Base-by-base conservation (phyloP, 2,797 vertebrate species). In the Rhyacichthys aspro region DNA sequence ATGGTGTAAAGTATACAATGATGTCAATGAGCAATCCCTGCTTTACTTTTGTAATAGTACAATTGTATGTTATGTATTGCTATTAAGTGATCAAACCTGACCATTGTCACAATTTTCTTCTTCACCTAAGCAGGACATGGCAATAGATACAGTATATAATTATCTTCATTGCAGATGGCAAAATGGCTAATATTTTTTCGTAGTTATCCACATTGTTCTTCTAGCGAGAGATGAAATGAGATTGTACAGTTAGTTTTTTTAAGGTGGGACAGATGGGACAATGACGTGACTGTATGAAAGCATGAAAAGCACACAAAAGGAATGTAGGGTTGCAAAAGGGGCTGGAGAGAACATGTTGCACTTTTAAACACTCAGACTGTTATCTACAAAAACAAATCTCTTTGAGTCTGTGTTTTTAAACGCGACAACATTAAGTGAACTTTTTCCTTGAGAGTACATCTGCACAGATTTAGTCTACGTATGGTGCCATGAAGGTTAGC, bases 251-350 rank as follows among this genome's bases (percentile, higher is more conserved):
- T 72, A 78, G 74, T 79, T 28, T 28, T 28, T 28, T 43, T 73
- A 76, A 69, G 70, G 43, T 64, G 76, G 42, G 43, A 17, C 43
- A 33, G 68, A 33, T 18, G 48, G 46, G 38, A 49, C 43, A 43
- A 23, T 67, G 43, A 69, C 63, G 61, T 63, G 70, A 84, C 72
- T 72, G 57, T 77, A 47, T 58, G 71, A 62, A 69, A 72, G 68
- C 52, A 63, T 33, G 50, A 66, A 48, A 81, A 87, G 83, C 79
- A 86, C 75, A 87, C 46, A 72, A 67, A 70, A 76, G 78, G 87
- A 90, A 88, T 89, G 84, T 90, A 90, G 63, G 54, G 65, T 76
- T 78, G 70, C 59, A 64, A 81, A 63, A 53, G 47, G 64, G 53
- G 45, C 9, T 57, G 42, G 48, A 36, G 53, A 53, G 42, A 63